These are phyloP conservation scores for Agonum fuliginosum DNA, from an alignment of 2,888 invertebrate genomes.

Conservation along the genomic window DNA sequence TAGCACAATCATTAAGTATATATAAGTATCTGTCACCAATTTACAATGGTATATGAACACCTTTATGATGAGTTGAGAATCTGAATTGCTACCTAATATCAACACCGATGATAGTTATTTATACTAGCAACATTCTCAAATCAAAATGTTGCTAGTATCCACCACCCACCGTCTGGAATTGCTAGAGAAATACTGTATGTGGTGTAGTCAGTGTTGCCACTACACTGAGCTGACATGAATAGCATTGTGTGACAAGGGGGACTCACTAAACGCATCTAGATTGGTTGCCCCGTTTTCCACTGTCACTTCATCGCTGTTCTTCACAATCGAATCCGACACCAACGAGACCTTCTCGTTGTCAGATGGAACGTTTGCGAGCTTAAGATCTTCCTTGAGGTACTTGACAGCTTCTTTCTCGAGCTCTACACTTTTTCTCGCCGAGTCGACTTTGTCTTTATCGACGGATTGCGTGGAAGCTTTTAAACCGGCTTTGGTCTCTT, in stretches of 20 bases:
- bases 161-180: not conserved
- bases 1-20: not conserved
- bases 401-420: conserved; percentile 70
- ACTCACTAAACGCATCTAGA: conserved; percentile 62
- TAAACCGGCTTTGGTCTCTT: conserved; percentile 68
- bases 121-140: no score
- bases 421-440: conserved; percentile 72
- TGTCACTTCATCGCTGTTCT: conserved; percentile 68
- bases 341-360: conserved; percentile 70
- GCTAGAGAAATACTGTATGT: not conserved
- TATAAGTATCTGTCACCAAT: conserved; percentile 10
- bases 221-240: conserved; percentile 71
- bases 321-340: conserved; percentile 69
- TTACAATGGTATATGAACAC: not conserved
- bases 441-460: conserved; percentile 72
- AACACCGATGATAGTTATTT: no score
- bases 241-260: conserved; percentile 66
- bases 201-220: conserved; percentile 25
- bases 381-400: conserved; percentile 50
- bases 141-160: not conserved
- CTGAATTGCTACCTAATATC: no score
- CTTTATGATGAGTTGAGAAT: no score
- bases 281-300: conserved; percentile 63
- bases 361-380: conserved; percentile 44
- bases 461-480: conserved; percentile 71